Conservation (phyloP, 1,140 invertebrate species). For the Lepidotrigona ventralis region DNA sequence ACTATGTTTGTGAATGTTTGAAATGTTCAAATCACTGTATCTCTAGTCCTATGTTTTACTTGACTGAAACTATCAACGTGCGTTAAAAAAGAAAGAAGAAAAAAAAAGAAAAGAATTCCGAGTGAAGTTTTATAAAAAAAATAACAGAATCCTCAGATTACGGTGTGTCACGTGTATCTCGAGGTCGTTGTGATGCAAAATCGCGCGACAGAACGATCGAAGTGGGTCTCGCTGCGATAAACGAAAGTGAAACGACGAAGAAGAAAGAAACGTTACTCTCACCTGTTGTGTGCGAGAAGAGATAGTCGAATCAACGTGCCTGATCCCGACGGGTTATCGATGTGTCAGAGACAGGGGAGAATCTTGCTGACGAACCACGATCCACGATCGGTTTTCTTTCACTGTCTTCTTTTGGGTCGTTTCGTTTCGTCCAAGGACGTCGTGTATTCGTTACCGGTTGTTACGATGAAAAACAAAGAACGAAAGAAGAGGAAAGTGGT, state of each 20-base stretch:
- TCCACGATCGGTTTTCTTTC: not conserved
- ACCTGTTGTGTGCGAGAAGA: not conserved
- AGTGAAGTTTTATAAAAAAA: too few relatives aligned
- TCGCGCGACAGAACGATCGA: not conserved
- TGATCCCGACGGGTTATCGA: not conserved
- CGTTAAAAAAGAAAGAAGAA: too few relatives aligned
- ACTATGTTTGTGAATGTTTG: too few relatives aligned
- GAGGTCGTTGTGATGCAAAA: not conserved
- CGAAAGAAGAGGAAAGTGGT: too few relatives aligned
- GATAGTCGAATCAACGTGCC: not conserved
- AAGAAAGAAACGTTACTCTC: not conserved
- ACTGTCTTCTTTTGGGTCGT: too few relatives aligned
- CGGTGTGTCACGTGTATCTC: not conserved
- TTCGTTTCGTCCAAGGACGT: not conserved
- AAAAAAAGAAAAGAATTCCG: too few relatives aligned
- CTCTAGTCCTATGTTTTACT: too few relatives aligned
- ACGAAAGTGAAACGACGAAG: not conserved
- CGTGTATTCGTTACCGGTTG: not conserved
- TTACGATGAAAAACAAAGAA: not conserved
- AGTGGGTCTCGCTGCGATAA: not conserved
- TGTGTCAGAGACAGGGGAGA: not conserved
- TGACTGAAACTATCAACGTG: too few relatives aligned
- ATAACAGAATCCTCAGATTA: too few relatives aligned
- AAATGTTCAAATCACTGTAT: too few relatives aligned
- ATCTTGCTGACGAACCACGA: not conserved